phyloP scores from a whole-genome alignment of 2,797 vertebrate genomes.

The Lerista edwardsae region DNA sequence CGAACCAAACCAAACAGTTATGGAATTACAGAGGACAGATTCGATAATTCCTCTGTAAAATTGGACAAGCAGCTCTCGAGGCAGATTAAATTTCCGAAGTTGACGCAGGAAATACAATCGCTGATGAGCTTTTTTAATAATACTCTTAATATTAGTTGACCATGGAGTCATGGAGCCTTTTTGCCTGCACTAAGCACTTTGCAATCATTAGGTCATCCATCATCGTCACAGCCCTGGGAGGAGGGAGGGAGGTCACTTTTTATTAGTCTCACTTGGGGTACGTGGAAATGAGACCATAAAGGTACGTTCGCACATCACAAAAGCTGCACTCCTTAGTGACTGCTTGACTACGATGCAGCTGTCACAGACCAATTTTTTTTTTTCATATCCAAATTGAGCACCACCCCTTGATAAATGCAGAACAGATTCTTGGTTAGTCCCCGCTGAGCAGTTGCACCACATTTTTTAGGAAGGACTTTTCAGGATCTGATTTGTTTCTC shows the following conservation, averaged over 20 bases:
- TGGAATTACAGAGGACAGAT: too few species aligned
- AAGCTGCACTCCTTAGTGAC: not conserved
- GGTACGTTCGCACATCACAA: not conserved
- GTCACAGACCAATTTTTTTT: not conserved
- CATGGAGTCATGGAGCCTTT: not conserved
- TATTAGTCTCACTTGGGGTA: slow-evolving; percentile 3
- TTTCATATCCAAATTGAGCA: not conserved
- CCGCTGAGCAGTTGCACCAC: not conserved
- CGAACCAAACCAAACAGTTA: too few species aligned
- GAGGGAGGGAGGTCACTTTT: slow-evolving; percentile 14
- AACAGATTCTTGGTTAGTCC: not conserved
- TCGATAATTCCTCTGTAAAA: too few species aligned
- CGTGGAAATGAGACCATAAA: not conserved
- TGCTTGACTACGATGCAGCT: not conserved
- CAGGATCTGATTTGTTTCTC: not conserved
- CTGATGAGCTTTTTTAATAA: too few species aligned
- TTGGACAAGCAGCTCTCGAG: too few species aligned
- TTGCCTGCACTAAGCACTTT: not conserved
- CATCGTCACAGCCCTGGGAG: slow-evolving; percentile 1
- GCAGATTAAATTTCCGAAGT: too few species aligned
- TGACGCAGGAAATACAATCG: too few species aligned
- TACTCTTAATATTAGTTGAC: too few species aligned
- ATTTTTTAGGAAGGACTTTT: not conserved
- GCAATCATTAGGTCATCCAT: slow-evolving; percentile 28
- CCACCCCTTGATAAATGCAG: not conserved